Percentiles rank a stretch among this genome's conserved stretches.
Evolutionary conservation across 2,797 vertebrate species (phyloP).

Genomic region (Myotis planiceps): DNA sequence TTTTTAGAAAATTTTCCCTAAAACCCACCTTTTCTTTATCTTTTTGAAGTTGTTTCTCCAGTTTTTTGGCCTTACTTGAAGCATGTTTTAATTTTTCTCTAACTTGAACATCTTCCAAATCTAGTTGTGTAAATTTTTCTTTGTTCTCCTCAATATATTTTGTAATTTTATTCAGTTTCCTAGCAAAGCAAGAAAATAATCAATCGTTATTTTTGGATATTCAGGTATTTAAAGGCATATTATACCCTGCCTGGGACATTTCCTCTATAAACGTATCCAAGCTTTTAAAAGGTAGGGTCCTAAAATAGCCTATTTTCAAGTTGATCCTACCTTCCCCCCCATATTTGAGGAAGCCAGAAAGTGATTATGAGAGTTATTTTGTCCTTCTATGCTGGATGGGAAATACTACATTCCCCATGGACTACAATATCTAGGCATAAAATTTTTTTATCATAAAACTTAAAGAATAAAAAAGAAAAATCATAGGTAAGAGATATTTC

Average conservation of each 20-base stretch:
- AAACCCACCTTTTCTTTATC: conserved; percentile 95
- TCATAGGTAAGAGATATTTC: conserved; percentile 3
- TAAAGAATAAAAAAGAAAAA: not conserved
- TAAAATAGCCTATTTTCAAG: not conserved
- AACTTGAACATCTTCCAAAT: conserved; percentile 96
- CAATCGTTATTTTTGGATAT: not conserved
- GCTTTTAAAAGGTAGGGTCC: not conserved
- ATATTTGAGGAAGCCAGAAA: not conserved
- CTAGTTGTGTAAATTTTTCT: conserved; percentile 95
- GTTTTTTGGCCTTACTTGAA: conserved; percentile 94
- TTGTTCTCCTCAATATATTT: conserved; percentile 94
- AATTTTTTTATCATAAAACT: not conserved
- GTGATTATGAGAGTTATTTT: not conserved
- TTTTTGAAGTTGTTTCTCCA: conserved; percentile 96
- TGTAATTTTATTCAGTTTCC: conserved; percentile 93
- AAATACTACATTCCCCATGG: not conserved
- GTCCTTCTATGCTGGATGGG: not conserved
- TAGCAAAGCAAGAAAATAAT: conserved; percentile 79
- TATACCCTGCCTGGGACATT: not conserved
- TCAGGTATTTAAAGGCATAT: not conserved
- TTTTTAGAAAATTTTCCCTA: not conserved
- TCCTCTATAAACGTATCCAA: not conserved
- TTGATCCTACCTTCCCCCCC: not conserved
- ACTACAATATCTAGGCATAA: not conserved
- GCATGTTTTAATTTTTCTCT: conserved; percentile 96